A percentile compares a stretch with the other conserved stretches of the same genome.
These are phyloP conservation scores for Balearica regulorum DNA, from an alignment of 2,797 vertebrate genomes.

Conservation along the genomic window DNA sequence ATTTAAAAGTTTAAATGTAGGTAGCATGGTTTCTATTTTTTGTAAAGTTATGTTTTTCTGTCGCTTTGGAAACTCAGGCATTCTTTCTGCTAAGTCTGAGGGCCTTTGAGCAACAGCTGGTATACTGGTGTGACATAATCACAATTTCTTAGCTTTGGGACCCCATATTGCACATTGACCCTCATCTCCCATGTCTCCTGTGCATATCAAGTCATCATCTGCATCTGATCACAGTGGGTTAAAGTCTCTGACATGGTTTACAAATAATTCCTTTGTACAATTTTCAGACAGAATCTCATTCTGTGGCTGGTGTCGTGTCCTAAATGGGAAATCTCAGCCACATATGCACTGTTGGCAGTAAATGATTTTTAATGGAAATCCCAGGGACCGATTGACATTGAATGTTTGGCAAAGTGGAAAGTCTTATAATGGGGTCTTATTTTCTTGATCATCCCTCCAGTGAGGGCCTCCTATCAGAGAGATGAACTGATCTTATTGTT, in stretches of 20 bases:
- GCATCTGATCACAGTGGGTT: neutral
- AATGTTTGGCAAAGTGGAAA: neutral
- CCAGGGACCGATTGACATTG: neutral
- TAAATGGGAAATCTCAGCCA: neutral
- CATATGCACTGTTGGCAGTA: neutral
- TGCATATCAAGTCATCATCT: neutral
- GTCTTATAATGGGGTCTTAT: neutral
- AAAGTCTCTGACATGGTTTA: neutral
- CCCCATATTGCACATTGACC: neutral
- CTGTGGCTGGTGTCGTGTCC: neutral
- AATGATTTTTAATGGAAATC: neutral
- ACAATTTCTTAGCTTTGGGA: neutral
- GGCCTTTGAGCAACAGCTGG: neutral
- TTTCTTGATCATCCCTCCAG: neutral
- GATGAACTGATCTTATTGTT: neutral
- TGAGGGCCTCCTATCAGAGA: neutral
- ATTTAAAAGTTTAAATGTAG: neutral
- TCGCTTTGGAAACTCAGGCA: neutral
- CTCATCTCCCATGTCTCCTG: neutral
- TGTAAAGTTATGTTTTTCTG: neutral
- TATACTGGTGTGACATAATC: neutral
- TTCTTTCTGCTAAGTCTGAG: neutral
- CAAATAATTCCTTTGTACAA: neutral
- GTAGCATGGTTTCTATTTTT: neutral
- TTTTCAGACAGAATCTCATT: neutral